These are phyloP conservation scores for Cheilosia vernalis DNA, from an alignment of 2,888 invertebrate genomes.

Conservation along the genomic window DNA sequence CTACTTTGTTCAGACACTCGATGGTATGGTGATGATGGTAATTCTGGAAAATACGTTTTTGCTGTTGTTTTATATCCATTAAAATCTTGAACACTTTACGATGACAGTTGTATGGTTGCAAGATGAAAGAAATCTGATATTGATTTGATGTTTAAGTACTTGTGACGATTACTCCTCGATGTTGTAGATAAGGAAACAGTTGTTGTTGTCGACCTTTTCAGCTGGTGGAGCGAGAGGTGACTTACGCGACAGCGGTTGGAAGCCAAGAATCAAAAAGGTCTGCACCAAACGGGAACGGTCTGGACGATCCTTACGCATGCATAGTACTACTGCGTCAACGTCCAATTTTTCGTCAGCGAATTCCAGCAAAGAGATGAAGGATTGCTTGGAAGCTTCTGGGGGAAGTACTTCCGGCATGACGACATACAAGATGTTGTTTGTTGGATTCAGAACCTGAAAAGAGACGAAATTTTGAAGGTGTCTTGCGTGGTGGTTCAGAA, in stretches of 20 bases:
- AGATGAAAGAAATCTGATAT: slow-evolving; percentile 65
- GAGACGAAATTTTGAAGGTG: not conserved
- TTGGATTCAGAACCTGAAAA: slow-evolving; percentile 81
- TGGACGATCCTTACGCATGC: slow-evolving; percentile 91
- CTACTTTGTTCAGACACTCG: slow-evolving; percentile 50
- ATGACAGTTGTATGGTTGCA: slow-evolving; percentile 64
- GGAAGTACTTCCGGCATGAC: slow-evolving; percentile 93
- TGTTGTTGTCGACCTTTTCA: slow-evolving; percentile 86
- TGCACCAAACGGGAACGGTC: slow-evolving; percentile 95
- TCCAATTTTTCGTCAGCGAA: slow-evolving; percentile 97
- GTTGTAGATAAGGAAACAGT: slow-evolving; percentile 84
- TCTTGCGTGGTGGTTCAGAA: no score
- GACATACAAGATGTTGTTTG: slow-evolving; percentile 91
- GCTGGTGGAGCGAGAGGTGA: slow-evolving; percentile 89
- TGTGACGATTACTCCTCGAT: slow-evolving; percentile 82
- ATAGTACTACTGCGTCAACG: slow-evolving; percentile 90
- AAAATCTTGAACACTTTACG: slow-evolving; percentile 65
- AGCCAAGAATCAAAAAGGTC: slow-evolving; percentile 98
- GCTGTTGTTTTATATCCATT: slow-evolving; percentile 46
- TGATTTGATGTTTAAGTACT: slow-evolving; percentile 43
- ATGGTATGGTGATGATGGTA: slow-evolving; percentile 33
- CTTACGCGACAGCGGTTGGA: slow-evolving; percentile 92
- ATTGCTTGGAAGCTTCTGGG: slow-evolving; percentile 96
- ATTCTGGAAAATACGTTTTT: slow-evolving; percentile 48
- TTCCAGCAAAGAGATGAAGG: slow-evolving; percentile 96